Evolutionary conservation across 2,113 vertebrate genomes (phyloP).

Genomic region (Grammomys surdaster): DNA sequence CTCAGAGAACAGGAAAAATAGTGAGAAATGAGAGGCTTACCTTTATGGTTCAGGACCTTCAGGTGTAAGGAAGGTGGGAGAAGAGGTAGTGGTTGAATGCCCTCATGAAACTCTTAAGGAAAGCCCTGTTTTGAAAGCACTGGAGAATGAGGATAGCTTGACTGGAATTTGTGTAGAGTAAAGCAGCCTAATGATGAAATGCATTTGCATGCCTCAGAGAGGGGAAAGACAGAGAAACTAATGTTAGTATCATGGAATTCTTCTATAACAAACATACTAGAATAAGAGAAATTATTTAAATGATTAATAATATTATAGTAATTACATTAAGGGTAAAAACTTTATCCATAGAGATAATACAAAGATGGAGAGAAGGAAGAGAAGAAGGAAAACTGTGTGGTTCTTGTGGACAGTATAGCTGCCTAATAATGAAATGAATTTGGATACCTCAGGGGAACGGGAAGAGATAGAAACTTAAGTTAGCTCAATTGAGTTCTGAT

Average conservation of each 20-base stretch:
- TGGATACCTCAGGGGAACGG: not conserved
- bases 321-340: not conserved
- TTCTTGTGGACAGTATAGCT: not conserved
- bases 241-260: not conserved
- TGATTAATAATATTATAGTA: not conserved
- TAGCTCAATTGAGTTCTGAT: not conserved
- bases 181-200: not conserved
- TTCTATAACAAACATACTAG: not conserved
- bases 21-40: no score
- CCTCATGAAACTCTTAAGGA: not conserved
- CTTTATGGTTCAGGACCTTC: no score
- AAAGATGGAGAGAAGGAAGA: not conserved
- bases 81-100: no score
- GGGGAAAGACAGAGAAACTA: no score
- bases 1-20: no score
- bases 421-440: not conserved
- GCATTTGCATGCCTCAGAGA: not conserved
- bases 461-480: not conserved
- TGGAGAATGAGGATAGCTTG: not conserved
- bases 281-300: not conserved
- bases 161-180: not conserved
- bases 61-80: no score
- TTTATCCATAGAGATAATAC: not conserved
- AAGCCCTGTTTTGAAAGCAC: not conserved
- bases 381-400: not conserved